These are phyloP conservation scores for Illadopsis cleaveri DNA, from an alignment of 2,113 vertebrate species.

Conservation along the genomic window DNA sequence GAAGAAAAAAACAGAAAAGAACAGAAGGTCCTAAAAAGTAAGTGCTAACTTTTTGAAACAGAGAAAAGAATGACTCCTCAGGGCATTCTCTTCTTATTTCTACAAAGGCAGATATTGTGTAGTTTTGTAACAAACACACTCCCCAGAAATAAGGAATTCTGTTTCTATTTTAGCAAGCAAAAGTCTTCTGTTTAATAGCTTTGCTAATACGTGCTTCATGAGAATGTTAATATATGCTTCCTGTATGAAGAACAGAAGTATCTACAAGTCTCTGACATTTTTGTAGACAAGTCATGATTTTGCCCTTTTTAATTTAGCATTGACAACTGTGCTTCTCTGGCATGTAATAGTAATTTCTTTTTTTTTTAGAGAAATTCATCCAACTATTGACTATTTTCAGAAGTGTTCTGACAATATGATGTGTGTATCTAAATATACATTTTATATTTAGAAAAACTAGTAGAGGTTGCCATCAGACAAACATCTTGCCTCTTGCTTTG, in stretches of 20 bases:
- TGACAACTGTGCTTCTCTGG: neutral
- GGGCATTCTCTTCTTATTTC: neutral
- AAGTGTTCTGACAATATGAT: neutral
- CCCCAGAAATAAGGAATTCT: neutral
- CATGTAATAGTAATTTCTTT: neutral
- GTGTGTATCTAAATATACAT: neutral
- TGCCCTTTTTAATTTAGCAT: neutral
- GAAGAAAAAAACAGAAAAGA: conserved; percentile 82
- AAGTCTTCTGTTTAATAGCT: neutral
- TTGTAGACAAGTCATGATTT: neutral
- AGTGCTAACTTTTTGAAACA: conserved; percentile 29
- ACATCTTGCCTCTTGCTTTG: neutral
- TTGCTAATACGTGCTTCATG: neutral
- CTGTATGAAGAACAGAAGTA: neutral
- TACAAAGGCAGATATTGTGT: neutral
- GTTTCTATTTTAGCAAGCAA: neutral
- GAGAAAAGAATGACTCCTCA: neutral
- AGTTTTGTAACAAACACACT: neutral
- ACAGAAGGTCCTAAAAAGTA: conserved; percentile 80
- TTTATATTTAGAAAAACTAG: neutral
- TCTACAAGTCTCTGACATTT: neutral
- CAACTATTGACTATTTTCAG: neutral
- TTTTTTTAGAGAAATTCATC: neutral
- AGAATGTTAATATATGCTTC: neutral
- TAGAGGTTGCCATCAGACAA: neutral